These are phyloP conservation scores for Anser cygnoides DNA, from an alignment of 2,113 vertebrate species.

Conservation along the genomic window DNA sequence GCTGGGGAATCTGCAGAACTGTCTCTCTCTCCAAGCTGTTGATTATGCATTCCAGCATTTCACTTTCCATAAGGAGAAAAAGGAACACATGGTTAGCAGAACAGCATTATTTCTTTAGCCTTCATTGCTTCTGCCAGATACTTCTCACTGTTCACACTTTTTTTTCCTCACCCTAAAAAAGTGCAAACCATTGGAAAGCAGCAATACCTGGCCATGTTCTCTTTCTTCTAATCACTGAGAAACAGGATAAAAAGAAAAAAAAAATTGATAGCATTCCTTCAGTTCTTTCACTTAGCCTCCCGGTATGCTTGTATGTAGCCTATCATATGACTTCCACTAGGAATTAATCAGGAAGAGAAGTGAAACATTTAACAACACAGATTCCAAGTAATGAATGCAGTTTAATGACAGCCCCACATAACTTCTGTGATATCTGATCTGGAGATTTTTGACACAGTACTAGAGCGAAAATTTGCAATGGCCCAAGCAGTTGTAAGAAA, in stretches of 20 bases:
- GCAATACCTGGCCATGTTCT: not conserved
- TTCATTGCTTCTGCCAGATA: not conserved
- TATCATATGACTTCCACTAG: fast-evolving
- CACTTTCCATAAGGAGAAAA: not conserved
- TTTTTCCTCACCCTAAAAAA: not conserved
- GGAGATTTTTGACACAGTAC: not conserved
- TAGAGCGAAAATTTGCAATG: not conserved
- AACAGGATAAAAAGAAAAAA: not conserved
- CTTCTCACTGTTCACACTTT: too few relatives aligned
- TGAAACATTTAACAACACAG: not conserved
- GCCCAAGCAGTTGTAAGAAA: not conserved
- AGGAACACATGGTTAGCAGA: not conserved
- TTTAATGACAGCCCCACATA: not conserved
- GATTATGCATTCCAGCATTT: not conserved
- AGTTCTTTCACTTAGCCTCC: not conserved
- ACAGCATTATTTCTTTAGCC: not conserved
- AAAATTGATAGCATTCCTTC: not conserved
- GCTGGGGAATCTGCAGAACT: fast-evolving
- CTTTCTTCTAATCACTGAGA: not conserved
- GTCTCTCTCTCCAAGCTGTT: not conserved
- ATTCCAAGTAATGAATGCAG: not conserved
- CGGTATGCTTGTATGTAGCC: not conserved
- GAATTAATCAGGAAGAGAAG: not conserved
- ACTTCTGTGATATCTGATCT: not conserved
- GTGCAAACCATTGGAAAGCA: not conserved